Base-by-base conservation (phyloP, 2,113 vertebrate genomes). In the Chitala chitala region DNA sequence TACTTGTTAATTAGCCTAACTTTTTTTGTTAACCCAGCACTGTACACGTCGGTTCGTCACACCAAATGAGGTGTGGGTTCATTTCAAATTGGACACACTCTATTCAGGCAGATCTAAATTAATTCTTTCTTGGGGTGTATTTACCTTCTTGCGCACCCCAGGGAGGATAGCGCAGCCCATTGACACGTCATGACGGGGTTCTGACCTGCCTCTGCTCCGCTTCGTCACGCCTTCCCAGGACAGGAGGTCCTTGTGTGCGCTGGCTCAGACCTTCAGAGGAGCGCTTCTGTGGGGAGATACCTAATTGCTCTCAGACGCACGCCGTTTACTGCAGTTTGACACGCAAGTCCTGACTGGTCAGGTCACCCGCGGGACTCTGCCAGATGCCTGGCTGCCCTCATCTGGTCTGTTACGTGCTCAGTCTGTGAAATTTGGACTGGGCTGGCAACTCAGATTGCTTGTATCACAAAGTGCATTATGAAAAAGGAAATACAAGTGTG, bases 281-380 rank as follows among this genome's bases (percentile, higher is more conserved):
- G n/a, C 46, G 12, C 59, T 64, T 46, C 6, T 48, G 38, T 40
- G 48, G 55, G 72, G 26, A 33, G 46, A 51, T 64, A 10, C 24
- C 31, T 74, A 74, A 74, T 64, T 64, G 58, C 46, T 73, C 7
- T 33, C 72, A 73, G 46, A 63, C 72, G 64, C 55, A 26, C 8
- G 17, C 29, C 1, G 31, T 53, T 74, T 74, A 74, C 46, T 53
- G 46, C 48, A 1, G 33, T 64, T 12, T 74, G 72, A 74, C 72
- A 74, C 46, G 59, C 72, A 5, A 65, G 48, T 1, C 12, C 9
- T 64, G 20, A 53, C 26, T 53, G 31, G 48, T 65, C 59, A 74
- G n/a, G 61, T 54, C 26, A 7, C 17, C 44, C 46, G n/a, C 46
- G 8, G 24, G 22, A 29, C 20, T 24, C n/a, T 9, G 22, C 61